A percentile compares a stretch with the other conserved stretches of the same genome.
phyloP scores from a whole-genome alignment of 2,797 vertebrate genomes.

The Eulemur albifrons region DNA sequence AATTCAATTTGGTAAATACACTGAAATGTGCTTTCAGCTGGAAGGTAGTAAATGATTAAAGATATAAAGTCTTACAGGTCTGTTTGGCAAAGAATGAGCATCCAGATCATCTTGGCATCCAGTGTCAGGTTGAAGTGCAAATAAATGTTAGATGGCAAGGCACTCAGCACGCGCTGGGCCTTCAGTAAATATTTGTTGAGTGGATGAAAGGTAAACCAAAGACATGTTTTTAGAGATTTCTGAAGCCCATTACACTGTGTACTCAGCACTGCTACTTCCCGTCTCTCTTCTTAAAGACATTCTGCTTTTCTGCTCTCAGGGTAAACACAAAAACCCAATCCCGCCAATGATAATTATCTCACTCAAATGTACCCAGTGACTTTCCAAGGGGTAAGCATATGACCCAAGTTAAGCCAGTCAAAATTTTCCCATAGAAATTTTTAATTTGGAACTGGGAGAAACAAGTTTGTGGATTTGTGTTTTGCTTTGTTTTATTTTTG shows the following conservation, averaged over 20 bases:
- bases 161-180: neutral
- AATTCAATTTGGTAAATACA: neutral
- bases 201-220: neutral
- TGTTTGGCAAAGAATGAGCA: neutral
- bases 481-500: neutral
- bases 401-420: neutral
- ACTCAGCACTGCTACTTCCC: neutral
- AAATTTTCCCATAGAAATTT: neutral
- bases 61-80: neutral
- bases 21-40: neutral
- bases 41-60: neutral
- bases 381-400: neutral
- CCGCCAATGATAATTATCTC: neutral
- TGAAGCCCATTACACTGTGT: neutral
- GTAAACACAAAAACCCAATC: neutral
- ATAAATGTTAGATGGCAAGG: neutral
- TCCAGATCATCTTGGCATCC: neutral
- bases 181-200: slow-evolving; percentile 22
- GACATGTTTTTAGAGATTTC: neutral
- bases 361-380: neutral
- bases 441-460: neutral
- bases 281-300: neutral
- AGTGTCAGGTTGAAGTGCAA: neutral
- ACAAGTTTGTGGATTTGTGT: neutral
- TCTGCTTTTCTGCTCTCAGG: neutral